phyloP scores from a whole-genome alignment of 2,113 vertebrate genomes.

The Paratilapia polleni region DNA sequence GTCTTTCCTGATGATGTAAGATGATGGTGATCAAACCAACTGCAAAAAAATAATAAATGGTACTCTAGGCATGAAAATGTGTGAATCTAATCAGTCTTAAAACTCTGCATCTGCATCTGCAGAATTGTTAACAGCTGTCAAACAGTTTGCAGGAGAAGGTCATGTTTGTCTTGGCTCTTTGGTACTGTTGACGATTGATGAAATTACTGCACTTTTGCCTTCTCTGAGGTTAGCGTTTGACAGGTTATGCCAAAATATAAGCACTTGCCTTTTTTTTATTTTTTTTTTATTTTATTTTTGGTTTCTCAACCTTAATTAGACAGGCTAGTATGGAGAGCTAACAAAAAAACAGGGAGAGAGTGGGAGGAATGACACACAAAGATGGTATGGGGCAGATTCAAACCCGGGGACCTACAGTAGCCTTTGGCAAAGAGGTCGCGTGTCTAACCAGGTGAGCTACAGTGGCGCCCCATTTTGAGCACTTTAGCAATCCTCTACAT shows the following conservation, averaged over 20 bases:
- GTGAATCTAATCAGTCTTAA: neutral
- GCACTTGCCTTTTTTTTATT: no score
- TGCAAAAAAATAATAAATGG: neutral
- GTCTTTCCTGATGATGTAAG: neutral
- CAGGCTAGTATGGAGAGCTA: neutral
- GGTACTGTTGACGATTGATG: neutral
- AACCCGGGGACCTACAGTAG: neutral
- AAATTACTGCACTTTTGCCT: slow-evolving; percentile 14
- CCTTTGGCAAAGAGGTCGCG: neutral
- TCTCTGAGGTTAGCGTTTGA: slow-evolving; percentile 11
- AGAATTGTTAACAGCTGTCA: neutral
- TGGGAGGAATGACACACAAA: neutral
- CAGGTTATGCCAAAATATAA: neutral
- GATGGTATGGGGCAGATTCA: neutral
- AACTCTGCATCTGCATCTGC: neutral
- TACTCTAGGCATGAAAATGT: neutral
- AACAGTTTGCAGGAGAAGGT: neutral
- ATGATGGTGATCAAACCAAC: neutral
- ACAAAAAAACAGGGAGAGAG: neutral
- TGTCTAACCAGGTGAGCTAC: neutral
- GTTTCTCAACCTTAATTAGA: neutral
- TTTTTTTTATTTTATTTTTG: no score
- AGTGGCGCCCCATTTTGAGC: neutral
- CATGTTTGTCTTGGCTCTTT: neutral
- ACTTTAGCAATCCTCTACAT: slow-evolving; percentile 32